phyloP scores from a whole-genome alignment of 2,113 vertebrate genomes.

The Nematolebias whitei region DNA sequence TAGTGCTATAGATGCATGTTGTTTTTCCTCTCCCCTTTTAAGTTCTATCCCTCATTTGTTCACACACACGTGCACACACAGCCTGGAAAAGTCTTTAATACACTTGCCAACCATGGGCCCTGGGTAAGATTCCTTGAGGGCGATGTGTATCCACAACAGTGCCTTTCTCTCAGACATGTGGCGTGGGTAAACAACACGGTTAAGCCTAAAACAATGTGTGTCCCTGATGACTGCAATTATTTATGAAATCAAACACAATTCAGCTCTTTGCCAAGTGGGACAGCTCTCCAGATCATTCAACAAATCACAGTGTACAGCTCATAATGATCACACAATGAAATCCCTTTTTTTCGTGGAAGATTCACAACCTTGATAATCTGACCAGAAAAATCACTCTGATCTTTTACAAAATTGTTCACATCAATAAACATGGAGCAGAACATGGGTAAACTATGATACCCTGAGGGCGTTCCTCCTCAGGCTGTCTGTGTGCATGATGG shows the following conservation, averaged over 20 bases:
- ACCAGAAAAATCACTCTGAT: slow-evolving; percentile 4
- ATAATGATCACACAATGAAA: slow-evolving; percentile 2
- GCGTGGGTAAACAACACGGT: slow-evolving; percentile 81
- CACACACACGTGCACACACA: slow-evolving; percentile 35
- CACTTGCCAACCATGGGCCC: slow-evolving; percentile 74
- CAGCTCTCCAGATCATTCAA: slow-evolving; percentile 71
- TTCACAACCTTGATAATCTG: background rate
- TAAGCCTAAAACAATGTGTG: slow-evolving; percentile 82
- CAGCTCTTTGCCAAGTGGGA: slow-evolving; percentile 77
- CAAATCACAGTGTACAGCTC: slow-evolving; percentile 40
- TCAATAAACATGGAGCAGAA: slow-evolving; percentile 36
- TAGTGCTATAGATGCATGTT: slow-evolving; percentile 65
- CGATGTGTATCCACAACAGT: slow-evolving; percentile 76
- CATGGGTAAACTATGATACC: slow-evolving; percentile 54
- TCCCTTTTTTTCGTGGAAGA: background rate
- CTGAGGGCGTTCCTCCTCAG: slow-evolving; percentile 35
- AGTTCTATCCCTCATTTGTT: slow-evolving; percentile 54
- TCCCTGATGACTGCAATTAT: slow-evolving; percentile 83
- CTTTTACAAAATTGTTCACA: slow-evolving; percentile 2
- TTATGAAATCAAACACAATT: slow-evolving; percentile 84
- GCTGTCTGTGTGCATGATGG: slow-evolving; percentile 50
- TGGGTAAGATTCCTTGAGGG: slow-evolving; percentile 77
- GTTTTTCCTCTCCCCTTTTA: slow-evolving; percentile 72
- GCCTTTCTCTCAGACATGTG: slow-evolving; percentile 80
- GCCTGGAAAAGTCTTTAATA: slow-evolving; percentile 68